phyloP scores from a whole-genome alignment of 2,113 vertebrate genomes.

The Cynoglossus semilaevis region DNA sequence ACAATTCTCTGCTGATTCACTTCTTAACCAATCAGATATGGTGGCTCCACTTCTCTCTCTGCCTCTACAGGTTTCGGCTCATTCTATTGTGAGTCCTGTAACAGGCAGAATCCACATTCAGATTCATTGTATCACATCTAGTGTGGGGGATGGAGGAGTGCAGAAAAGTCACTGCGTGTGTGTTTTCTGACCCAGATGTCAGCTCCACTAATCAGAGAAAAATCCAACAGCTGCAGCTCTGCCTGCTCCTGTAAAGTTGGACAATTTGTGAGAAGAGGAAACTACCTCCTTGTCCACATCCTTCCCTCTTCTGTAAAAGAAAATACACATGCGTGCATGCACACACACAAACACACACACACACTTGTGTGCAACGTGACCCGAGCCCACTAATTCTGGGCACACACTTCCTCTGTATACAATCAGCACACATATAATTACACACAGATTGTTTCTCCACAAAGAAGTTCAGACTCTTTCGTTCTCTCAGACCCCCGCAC shows the following conservation, averaged over 20 bases:
- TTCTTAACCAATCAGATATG: too few relatives aligned
- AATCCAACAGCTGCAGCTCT: slow-evolving; percentile 65
- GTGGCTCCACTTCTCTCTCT: too few relatives aligned
- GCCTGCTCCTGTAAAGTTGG: slow-evolving; percentile 42
- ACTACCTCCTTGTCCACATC: slow-evolving; percentile 73
- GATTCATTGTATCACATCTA: slow-evolving; percentile 14
- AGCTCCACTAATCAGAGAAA: slow-evolving; percentile 59
- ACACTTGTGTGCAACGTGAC: slow-evolving; percentile 39
- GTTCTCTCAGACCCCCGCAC: slow-evolving; percentile 46
- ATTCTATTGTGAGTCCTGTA: too few relatives aligned
- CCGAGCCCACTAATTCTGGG: slow-evolving; percentile 58
- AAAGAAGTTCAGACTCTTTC: slow-evolving; percentile 58
- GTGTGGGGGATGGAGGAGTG: slow-evolving; percentile 8
- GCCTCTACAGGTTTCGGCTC: too few relatives aligned
- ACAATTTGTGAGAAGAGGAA: slow-evolving; percentile 58
- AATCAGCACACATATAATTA: slow-evolving; percentile 74
- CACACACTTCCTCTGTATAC: slow-evolving; percentile 69
- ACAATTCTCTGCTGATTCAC: too few relatives aligned
- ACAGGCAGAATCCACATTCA: slow-evolving; percentile 21
- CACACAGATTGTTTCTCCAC: slow-evolving; percentile 68
- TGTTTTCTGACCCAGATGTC: slow-evolving; percentile 62
- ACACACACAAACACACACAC: slow-evolving; percentile 13
- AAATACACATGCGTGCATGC: slow-evolving; percentile 36
- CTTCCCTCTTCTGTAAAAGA: slow-evolving; percentile 69
- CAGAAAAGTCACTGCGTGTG: slow-evolving; percentile 5